phyloP scores from a whole-genome alignment of 2,113 vertebrate genomes.

The Crocuta crocuta region DNA sequence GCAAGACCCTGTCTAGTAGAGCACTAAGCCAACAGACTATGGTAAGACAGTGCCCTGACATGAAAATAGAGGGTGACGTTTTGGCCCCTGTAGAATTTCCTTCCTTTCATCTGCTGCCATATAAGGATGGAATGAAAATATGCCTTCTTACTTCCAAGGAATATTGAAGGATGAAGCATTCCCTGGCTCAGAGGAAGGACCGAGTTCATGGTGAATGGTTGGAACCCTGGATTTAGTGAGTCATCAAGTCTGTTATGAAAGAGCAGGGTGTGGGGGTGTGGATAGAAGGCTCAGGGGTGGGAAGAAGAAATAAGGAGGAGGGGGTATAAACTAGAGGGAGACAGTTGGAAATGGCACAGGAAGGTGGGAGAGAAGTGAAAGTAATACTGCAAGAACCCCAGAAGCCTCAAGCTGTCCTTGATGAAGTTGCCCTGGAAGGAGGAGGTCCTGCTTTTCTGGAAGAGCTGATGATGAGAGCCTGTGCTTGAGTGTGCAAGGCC shows the following conservation, averaged over 20 bases:
- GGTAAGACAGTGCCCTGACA: background rate
- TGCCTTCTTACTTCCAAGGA: background rate
- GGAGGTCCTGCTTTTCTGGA: too few species aligned
- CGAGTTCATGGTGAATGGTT: too few species aligned
- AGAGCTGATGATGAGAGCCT: background rate
- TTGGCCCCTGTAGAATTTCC: too few species aligned
- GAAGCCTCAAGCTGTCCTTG: too few species aligned
- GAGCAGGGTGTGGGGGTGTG: too few species aligned
- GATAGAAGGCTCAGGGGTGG: background rate
- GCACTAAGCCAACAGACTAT: too few species aligned
- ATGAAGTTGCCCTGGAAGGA: background rate
- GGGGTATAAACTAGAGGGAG: too few species aligned
- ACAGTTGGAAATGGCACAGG: background rate
- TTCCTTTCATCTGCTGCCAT: background rate
- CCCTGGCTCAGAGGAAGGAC: background rate
- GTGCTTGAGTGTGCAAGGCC: background rate
- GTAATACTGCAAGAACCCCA: background rate
- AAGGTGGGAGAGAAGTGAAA: background rate
- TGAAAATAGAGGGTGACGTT: background rate
- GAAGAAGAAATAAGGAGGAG: background rate
- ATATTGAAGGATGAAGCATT: background rate
- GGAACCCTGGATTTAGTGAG: background rate
- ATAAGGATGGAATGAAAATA: background rate
- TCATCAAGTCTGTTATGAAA: background rate
- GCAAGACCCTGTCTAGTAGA: fast-evolving